These are phyloP conservation scores for Acanthurus leucopareius DNA, from an alignment of 2,797 vertebrate species.

Conservation along the genomic window DNA sequence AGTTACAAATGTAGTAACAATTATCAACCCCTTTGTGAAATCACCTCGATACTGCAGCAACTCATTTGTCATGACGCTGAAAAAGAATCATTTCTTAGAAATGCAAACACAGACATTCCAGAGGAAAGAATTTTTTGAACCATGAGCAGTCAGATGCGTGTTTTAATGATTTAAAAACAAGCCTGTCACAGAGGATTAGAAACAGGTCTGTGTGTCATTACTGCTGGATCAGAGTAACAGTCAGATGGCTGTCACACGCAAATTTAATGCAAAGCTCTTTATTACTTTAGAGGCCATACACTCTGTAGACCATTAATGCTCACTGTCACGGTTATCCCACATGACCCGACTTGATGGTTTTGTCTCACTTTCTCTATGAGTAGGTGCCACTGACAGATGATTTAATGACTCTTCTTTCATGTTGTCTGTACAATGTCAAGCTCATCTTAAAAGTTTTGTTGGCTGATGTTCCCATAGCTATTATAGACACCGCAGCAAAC, in stretches of 20 bases:
- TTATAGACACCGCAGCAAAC: background rate
- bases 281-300: constrained; percentile 1
- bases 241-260: background rate
- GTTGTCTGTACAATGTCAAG: too few species aligned
- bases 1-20: too few species aligned
- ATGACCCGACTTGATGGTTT: constrained; percentile 41
- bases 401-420: constrained; percentile 5
- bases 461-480: constrained; percentile 13
- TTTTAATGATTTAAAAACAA: background rate
- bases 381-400: constrained; percentile 13
- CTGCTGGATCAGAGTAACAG: constrained; percentile 17
- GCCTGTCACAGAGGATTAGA: constrained; percentile 3
- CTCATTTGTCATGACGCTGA: background rate
- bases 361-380: constrained; percentile 9
- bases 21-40: background rate
- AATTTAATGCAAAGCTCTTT: constrained; percentile 21
- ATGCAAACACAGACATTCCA: background rate
- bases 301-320: constrained; percentile 2
- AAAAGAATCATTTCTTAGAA: background rate
- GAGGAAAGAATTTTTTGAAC: background rate
- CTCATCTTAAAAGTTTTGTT: background rate
- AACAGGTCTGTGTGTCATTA: constrained; percentile 8
- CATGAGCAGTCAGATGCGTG: background rate
- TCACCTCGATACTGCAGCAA: background rate
- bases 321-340: constrained; percentile 8